These are phyloP conservation scores for Megamerina dolium DNA, from an alignment of 2,888 invertebrate species.

Conservation along the genomic window DNA sequence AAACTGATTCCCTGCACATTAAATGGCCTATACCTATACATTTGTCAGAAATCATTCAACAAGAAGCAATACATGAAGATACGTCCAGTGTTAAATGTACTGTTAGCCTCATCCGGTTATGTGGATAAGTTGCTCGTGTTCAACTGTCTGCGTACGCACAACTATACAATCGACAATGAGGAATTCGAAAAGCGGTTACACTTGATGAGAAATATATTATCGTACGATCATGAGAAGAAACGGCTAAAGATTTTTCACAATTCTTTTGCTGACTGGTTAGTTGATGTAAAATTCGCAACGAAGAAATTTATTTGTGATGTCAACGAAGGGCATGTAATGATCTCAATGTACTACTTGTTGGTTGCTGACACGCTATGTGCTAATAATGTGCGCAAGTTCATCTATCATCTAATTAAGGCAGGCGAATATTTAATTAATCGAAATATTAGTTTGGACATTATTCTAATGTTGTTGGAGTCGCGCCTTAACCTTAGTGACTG, in stretches of 20 bases:
- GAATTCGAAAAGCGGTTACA: constrained; percentile 76
- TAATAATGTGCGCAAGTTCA: constrained; percentile 69
- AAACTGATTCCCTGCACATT: constrained; percentile 91
- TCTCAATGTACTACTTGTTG: constrained; percentile 76
- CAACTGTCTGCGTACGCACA: constrained; percentile 74
- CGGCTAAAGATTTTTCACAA: constrained; percentile 74
- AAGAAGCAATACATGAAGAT: constrained; percentile 83
- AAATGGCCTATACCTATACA: constrained; percentile 90
- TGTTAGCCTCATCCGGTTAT: constrained; percentile 80
- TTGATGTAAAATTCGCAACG: constrained; percentile 97
- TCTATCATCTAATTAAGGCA: constrained; percentile 62
- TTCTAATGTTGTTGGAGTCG: constrained; percentile 46
- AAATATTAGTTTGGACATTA: constrained; percentile 44
- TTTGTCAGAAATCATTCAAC: constrained; percentile 88
- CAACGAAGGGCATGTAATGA: constrained; percentile 80
- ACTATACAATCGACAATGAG: constrained; percentile 69
- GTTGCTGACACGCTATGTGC: constrained; percentile 63
- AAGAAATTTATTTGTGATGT: constrained; percentile 86
- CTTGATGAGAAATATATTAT: constrained; percentile 59
- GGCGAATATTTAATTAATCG: constrained; percentile 56
- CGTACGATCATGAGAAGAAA: constrained; percentile 40
- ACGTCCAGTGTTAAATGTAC: constrained; percentile 76
- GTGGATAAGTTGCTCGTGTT: constrained; percentile 76
- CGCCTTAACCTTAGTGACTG: constrained; percentile 47
- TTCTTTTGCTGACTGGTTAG: constrained; percentile 90